Base-by-base conservation (phyloP, 2,113 vertebrate genomes). In the Heterocephalus glaber region DNA sequence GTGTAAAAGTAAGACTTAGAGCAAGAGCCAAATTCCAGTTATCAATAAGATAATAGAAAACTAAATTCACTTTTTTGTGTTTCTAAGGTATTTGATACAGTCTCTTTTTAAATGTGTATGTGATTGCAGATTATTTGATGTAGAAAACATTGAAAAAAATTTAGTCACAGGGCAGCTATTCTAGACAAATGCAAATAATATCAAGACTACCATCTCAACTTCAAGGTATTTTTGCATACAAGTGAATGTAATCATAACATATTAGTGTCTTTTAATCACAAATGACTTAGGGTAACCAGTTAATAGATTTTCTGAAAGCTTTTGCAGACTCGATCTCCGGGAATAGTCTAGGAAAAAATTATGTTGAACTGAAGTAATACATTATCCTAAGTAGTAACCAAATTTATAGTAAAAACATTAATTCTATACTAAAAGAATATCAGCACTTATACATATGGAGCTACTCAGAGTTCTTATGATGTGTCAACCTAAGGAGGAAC, bases 41-140 rank as follows among this genome's bases (percentile, higher is more conserved):
- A 97, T 92, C 80, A 89, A 89, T 83, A 97, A 92, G 90, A 96
- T 97, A 60, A 91, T 97, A 44, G 88, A 89, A 98, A 96, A 93
- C 86, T 89, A 95, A 94, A 79, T 97, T 47, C 94, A 98, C 97
- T 93, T 91, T 94, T 95, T 93, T 97, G 95, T 96, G 93, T 97
- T 97, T 98, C 96, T 95, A 84, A 97, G 85, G 70, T 96, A 97
- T 98, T 98, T 97, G 95, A 96, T 95, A 97, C 96, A 96, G 74
- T 97, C 93, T 96, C 41, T 96, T 97, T 95, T 52, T 85, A 95
- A 97, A 97, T 94, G 81, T 97, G 83, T 96, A 56, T 97, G 68
- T 30, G 86, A 95, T 89, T 97, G 77, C 86, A 97, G 88, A 97
- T 95, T 96, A 95, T 97, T 91, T 97, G 82, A 82, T 95, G 19